Evolutionary conservation across 2,888 invertebrate species (phyloP).

Genomic region (Acholoe squamosa): DNA sequence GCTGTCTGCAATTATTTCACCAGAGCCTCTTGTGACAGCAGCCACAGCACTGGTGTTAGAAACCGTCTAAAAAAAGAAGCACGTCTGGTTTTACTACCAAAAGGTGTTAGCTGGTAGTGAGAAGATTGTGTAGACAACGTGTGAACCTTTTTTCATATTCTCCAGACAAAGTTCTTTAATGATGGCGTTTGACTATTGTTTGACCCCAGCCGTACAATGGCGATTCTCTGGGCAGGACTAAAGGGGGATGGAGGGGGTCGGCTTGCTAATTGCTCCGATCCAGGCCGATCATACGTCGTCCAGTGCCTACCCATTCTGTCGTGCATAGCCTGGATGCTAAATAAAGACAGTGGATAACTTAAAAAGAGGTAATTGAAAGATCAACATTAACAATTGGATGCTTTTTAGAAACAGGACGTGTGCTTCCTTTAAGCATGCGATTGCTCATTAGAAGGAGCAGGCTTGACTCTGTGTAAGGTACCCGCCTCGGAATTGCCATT

Average conservation of each 20-base stretch:
- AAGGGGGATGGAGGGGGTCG: too few relatives aligned
- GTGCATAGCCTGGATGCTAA: constrained; percentile 37
- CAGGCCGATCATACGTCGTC: not conserved
- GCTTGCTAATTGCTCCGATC: constrained; percentile 40
- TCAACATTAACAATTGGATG: constrained; percentile 25
- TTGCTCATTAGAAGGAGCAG: not conserved
- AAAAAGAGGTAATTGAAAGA: not conserved
- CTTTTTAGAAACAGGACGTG: constrained; percentile 50
- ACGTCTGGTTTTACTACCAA: too few relatives aligned
- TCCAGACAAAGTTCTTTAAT: too few relatives aligned
- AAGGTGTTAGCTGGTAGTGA: too few relatives aligned
- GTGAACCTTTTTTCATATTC: too few relatives aligned
- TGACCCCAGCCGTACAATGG: too few relatives aligned
- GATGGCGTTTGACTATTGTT: too few relatives aligned
- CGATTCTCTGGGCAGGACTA: too few relatives aligned
- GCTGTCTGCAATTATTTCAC: not conserved
- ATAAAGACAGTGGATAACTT: not conserved
- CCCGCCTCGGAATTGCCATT: constrained; percentile 14
- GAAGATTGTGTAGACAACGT: too few relatives aligned
- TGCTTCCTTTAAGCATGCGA: not conserved
- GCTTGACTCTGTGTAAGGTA: not conserved
- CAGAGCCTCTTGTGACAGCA: not conserved
- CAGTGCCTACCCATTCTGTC: not conserved
- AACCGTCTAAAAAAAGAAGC: too few relatives aligned
- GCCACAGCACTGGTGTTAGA: too few relatives aligned